These are phyloP conservation scores for Bombus breviceps DNA, from an alignment of 1,140 invertebrate species.

Conservation along the genomic window DNA sequence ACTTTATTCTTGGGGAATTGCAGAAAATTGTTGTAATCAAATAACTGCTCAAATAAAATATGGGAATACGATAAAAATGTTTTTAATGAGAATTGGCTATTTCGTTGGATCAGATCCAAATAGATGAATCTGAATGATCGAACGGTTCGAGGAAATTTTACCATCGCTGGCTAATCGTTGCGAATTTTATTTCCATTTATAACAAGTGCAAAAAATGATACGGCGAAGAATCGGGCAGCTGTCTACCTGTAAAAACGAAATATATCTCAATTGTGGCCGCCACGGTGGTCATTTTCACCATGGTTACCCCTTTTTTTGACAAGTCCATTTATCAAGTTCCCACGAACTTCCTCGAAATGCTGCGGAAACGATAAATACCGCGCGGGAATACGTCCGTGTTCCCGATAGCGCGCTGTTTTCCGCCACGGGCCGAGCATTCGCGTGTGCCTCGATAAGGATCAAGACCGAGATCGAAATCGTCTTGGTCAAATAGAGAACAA, in stretches of 20 bases:
- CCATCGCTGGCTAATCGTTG: no score
- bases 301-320: not conserved
- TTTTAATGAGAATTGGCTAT: not conserved
- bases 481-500: not conserved
- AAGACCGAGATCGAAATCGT: not conserved
- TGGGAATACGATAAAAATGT: not conserved
- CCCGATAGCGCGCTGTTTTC: not conserved
- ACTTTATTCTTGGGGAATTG: not conserved
- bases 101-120: not conserved
- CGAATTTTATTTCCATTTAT: slow-evolving; percentile 39
- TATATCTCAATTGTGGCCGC: slow-evolving; percentile 24
- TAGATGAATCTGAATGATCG: not conserved
- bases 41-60: not conserved
- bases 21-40: not conserved
- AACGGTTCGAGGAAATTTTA: not conserved
- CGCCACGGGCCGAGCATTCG: not conserved
- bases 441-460: not conserved
- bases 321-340: slow-evolving; percentile 36
- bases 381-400: not conserved
- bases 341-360: not conserved
- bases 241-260: slow-evolving; percentile 17
- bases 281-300: not conserved
- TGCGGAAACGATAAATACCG: slow-evolving; percentile 33
- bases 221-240: not conserved
- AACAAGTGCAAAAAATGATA: slow-evolving; percentile 30